Base-by-base conservation (phyloP, 2,113 vertebrate genomes). In the Falco punctatus region DNA sequence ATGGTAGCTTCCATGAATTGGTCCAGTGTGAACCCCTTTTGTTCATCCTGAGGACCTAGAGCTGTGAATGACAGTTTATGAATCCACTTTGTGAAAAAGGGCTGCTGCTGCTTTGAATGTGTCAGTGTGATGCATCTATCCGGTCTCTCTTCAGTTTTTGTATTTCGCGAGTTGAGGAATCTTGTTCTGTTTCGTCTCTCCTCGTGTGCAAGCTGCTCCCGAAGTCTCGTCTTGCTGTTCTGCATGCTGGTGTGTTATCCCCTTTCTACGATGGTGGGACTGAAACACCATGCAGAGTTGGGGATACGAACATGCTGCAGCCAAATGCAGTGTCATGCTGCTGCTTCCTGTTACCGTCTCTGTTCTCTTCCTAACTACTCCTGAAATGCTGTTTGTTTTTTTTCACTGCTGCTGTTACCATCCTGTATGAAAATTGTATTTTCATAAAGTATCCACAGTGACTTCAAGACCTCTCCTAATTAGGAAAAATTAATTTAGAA, bases 281-380 rank as follows among this genome's bases (percentile, higher is more conserved):
- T 48, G 42, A 30, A 59, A 3, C 64, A 30, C 11, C 2, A 0
- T 30, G 59, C 27, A 3, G 71, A 40, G 16, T 35, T 80, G 12
- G 33, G 58, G 62, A 11, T 20, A 4, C 0, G 0, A 40, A 24
- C 0, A 0, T 27, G 30, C 35, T 42, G 48, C 62, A 13, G 55
- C 24, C 0, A 2, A 73, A 14, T 11, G 27, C 57, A 10, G 4
- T 30, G 44, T 88, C 48, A 42, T 35, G 1, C 24, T 88, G 66
- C 71, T 93, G 62, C 79, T 69, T 40, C 40, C 44, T 80, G 6
- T 46, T 59, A 5, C 0, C 1, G 8, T 28, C 57, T 58, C 55
- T n/a, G 2, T 46, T 83, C 35, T 38, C 42, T 86, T 54, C 57
- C 48, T 71, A 16, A 64, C 84, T 55, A 21, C 38, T 88, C 51